A percentile compares a stretch with the other conserved stretches of the same genome.
These are phyloP conservation scores for Euproctis similis DNA, from an alignment of 2,888 invertebrate species.

Conservation along the genomic window DNA sequence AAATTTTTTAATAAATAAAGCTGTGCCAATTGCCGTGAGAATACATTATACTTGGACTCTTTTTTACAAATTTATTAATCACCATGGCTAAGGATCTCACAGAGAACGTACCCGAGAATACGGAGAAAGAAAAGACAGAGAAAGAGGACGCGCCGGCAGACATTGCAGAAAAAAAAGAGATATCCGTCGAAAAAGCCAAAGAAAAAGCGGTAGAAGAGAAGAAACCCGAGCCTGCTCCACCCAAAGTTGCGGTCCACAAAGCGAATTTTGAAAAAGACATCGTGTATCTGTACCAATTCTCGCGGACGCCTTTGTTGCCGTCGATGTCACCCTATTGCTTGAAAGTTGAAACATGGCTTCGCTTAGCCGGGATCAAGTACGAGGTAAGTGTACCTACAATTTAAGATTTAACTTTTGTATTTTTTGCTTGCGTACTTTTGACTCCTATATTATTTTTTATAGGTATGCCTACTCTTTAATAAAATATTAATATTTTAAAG, in stretches of 20 bases:
- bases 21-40: constrained; percentile 14
- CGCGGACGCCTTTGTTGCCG: constrained; percentile 91
- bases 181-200: constrained; percentile 59
- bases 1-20: constrained; percentile 5
- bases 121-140: constrained; percentile 78
- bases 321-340: constrained; percentile 94
- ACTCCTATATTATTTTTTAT: constrained; percentile 2
- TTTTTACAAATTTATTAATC: constrained; percentile 4
- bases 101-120: constrained; percentile 79
- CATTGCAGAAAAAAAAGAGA: constrained; percentile 63
- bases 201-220: constrained; percentile 68
- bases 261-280: constrained; percentile 92
- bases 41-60: too few relatives aligned
- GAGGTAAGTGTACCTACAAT: constrained; percentile 81
- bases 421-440: constrained; percentile 21
- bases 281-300: constrained; percentile 95
- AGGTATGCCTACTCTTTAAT: too few relatives aligned
- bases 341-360: constrained; percentile 97
- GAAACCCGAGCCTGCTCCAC: constrained; percentile 79
- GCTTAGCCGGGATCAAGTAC: constrained; percentile 93
- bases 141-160: constrained; percentile 72
- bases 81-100: constrained; percentile 87
- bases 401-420: constrained; percentile 4
- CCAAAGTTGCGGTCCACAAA: constrained; percentile 90
- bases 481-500: background rate